Percentiles rank a stretch among this genome's conserved stretches.
Conservation (phyloP, 35 echinoderm and acorn worm species). For the Apostichopus japonicus region DNA sequence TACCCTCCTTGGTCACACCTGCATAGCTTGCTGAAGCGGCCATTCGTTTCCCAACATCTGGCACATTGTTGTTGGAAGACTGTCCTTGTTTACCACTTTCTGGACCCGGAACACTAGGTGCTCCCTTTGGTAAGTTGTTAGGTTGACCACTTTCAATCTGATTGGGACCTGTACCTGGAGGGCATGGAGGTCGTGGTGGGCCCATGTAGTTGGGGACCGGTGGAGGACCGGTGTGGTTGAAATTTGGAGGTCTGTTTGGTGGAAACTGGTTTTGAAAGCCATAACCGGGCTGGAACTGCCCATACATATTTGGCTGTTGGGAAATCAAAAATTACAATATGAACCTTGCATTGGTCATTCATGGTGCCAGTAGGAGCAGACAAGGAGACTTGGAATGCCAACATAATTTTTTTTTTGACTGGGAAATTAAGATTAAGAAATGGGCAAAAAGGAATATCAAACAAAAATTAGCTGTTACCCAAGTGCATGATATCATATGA, state of each 20-base stretch:
- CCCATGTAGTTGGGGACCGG: background rate
- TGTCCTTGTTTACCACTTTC: background rate
- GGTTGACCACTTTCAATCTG: background rate
- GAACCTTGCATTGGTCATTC: too few relatives aligned
- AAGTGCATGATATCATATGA: too few relatives aligned
- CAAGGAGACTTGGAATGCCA: too few relatives aligned
- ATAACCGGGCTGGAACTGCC: background rate
- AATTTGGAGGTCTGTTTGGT: slow-evolving; percentile 4
- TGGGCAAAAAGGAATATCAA: too few relatives aligned
- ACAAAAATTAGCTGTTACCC: too few relatives aligned
- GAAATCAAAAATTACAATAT: background rate
- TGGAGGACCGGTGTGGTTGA: background rate
- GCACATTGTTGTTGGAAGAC: background rate
- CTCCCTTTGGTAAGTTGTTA: background rate
- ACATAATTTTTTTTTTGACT: too few relatives aligned
- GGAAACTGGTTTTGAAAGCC: background rate
- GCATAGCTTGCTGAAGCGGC: background rate
- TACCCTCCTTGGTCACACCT: background rate
- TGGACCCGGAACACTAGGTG: background rate
- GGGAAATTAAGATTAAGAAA: too few relatives aligned
- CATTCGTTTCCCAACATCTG: background rate
- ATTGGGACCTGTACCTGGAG: background rate
- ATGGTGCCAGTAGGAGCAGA: too few relatives aligned
- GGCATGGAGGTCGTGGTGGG: background rate
- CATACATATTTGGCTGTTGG: slow-evolving; percentile 39